Evolutionary conservation across 2,113 vertebrate species (phyloP).

Genomic region (Harpagus bidentatus): DNA sequence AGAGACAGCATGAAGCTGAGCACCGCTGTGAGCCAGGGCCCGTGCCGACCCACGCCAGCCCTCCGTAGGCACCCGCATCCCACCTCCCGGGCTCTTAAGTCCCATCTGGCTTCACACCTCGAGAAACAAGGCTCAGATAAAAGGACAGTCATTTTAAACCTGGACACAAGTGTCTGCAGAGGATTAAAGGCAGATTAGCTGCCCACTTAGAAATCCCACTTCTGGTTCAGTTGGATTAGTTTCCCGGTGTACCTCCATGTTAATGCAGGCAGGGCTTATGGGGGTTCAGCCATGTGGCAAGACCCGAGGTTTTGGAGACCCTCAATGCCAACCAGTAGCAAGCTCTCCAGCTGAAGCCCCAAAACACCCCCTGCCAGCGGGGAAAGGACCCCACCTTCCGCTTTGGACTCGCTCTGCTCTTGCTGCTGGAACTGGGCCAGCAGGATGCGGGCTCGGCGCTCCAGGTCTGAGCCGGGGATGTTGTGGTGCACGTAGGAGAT

Average conservation of each 20-base stretch:
- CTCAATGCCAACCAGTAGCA: not conserved
- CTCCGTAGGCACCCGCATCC: not conserved
- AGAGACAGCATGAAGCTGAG: not conserved
- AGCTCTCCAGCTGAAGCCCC: not conserved
- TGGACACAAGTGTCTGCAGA: not conserved
- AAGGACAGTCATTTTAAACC: not conserved
- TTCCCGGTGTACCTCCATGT: not conserved
- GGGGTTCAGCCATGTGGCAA: not conserved
- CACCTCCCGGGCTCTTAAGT: not conserved
- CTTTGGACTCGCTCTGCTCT: conserved; percentile 78
- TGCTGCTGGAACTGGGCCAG: conserved; percentile 89
- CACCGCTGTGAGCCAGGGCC: not conserved
- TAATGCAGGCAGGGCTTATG: not conserved
- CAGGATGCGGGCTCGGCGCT: conserved; percentile 89
- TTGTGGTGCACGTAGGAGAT: conserved; percentile 88
- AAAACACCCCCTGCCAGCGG: accelerated
- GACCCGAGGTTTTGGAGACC: not conserved
- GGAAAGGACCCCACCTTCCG: conserved; percentile 74
- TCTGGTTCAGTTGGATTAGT: not conserved
- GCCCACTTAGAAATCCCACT: not conserved
- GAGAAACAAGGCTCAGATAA: not conserved
- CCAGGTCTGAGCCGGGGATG: conserved; percentile 91
- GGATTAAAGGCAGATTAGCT: conserved; percentile 19
- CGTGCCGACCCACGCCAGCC: not conserved
- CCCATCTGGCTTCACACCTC: not conserved